phyloP scores from a whole-genome alignment of 2,113 vertebrate genomes.

The Cettia cetti region DNA sequence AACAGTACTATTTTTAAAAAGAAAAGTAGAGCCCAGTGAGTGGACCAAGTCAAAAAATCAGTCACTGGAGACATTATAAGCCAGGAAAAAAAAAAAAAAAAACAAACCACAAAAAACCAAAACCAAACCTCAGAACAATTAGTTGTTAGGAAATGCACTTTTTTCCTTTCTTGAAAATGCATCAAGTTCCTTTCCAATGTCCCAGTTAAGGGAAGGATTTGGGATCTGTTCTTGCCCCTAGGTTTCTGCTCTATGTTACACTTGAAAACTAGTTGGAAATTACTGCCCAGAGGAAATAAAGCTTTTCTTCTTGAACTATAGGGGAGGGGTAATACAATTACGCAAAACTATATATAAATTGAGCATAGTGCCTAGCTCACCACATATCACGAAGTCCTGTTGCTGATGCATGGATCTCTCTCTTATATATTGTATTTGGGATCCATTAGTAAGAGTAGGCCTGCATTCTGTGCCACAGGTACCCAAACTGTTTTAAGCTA shows the following conservation, averaged over 20 bases:
- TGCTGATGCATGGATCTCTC: background rate
- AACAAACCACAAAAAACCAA: too few relatives aligned
- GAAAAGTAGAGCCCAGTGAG: background rate
- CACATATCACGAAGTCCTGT: background rate
- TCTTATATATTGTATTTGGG: accelerated
- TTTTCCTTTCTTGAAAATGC: background rate
- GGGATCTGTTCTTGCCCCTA: background rate
- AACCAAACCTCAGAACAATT: background rate
- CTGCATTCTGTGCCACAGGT: background rate
- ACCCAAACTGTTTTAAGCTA: background rate
- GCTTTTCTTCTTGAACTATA: background rate
- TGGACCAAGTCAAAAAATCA: background rate
- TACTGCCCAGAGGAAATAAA: background rate
- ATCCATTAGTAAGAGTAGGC: background rate
- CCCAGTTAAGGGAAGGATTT: background rate
- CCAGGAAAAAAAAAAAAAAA: background rate
- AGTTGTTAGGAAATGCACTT: background rate
- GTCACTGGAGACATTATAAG: background rate
- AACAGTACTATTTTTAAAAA: background rate
- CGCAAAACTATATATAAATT: background rate
- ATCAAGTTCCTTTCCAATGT: background rate
- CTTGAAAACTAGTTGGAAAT: background rate
- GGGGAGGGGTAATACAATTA: background rate
- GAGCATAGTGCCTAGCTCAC: background rate
- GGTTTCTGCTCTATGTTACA: background rate